These are phyloP conservation scores for Ceriagrion tenellum DNA, from an alignment of 2,888 invertebrate genomes.

Conservation along the genomic window DNA sequence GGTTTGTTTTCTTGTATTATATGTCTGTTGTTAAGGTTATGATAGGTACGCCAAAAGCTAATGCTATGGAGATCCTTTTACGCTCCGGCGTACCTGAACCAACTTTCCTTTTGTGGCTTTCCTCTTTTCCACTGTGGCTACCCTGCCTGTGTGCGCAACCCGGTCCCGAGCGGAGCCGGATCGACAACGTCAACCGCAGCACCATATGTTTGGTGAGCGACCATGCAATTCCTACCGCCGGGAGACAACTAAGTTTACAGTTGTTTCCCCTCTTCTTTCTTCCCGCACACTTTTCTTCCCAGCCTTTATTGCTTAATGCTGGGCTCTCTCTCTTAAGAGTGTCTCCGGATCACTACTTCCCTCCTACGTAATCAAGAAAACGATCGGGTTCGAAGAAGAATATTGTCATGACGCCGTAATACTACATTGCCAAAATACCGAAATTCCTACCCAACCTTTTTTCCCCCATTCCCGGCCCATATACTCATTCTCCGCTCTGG, in stretches of 20 bases:
- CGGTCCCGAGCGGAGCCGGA: not conserved
- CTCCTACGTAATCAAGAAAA: not conserved
- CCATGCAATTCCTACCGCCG: not conserved
- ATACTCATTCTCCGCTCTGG: not conserved
- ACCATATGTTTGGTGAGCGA: conserved; percentile 1
- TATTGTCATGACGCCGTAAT: conserved; percentile 27
- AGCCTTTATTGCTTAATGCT: not conserved
- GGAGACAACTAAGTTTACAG: not conserved
- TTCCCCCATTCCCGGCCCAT: not conserved
- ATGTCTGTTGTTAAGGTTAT: not conserved
- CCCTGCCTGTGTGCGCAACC: not conserved
- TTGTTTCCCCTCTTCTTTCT: not conserved
- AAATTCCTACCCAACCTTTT: not conserved
- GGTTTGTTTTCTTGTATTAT: not conserved
- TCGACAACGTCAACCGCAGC: not conserved
- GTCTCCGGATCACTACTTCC: not conserved
- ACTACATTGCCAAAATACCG: not conserved
- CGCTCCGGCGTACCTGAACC: not conserved
- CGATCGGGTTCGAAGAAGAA: not conserved
- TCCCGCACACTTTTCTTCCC: not conserved
- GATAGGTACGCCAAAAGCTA: not conserved
- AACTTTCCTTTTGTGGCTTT: not conserved
- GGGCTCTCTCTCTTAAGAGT: not conserved
- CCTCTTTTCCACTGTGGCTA: not conserved
- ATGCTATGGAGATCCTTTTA: not conserved